Base-by-base conservation (phyloP, 2,113 vertebrate species). In the Diadophis punctatus region DNA sequence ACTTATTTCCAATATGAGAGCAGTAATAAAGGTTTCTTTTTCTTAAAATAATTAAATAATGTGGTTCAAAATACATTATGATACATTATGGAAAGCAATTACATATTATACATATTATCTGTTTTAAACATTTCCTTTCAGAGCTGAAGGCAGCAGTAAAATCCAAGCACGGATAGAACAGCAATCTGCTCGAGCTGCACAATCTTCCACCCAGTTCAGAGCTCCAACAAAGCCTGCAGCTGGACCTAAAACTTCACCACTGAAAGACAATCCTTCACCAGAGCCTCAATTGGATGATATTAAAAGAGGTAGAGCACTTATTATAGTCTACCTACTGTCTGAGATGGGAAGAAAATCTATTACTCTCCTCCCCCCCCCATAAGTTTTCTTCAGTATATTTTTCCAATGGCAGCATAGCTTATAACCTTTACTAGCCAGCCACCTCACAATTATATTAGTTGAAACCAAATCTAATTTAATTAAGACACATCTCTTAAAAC, bases 91-190 rank as follows among this genome's bases (percentile, higher is more conserved):
- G n/a, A 80, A 80, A 80, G 16, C 68, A 80, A 80, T 39, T 80
- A 80, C n/a, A 39, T 34, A 39, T 74, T 74, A 39, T 80, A 34
- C n/a, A 34, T 34, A n/a, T 55, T 90, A 34, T 43, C 5, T 63
- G 9, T 56, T 56, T 52, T 23, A 49, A 85, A 91, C 55, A 55
- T 60, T 55, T 95, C 93, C 46, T 97, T 98, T 94, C 96, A 99
- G 99, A 98, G 99, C 98, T 53, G 99, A 99, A 95, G 99, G 99
- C 94, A 99, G 99, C 97, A 99, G 99, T 97, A 99, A 99, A 96
- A 99, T 99, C 95, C 99, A 99, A 92, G 98, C 99, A 53, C 98
- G 99, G 22, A 98, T 99, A 93, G 99, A 99, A 92, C 99, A 99
- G 93, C 99, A 99, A 96, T 98, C 98, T 0, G 97, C 98, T 3